These are phyloP conservation scores for Prunella strophiata DNA, from an alignment of 2,797 vertebrate species.

Conservation along the genomic window DNA sequence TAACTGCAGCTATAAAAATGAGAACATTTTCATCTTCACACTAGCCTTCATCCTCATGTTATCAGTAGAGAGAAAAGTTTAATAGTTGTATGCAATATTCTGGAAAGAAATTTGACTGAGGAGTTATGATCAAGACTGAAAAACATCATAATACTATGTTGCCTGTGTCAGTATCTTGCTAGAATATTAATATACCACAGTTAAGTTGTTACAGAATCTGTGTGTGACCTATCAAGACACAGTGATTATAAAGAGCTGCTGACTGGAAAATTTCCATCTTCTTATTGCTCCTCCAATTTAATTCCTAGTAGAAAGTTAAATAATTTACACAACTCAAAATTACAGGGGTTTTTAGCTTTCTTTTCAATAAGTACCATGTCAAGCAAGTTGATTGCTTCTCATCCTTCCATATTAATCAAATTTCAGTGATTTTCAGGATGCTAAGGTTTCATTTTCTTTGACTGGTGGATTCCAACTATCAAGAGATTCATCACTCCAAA, in stretches of 20 bases:
- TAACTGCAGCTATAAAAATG: background rate
- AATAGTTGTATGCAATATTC: background rate
- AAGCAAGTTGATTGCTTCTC: background rate
- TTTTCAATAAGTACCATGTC: background rate
- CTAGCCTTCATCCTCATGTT: background rate
- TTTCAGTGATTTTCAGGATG: background rate
- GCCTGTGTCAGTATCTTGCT: background rate
- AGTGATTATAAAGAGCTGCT: conserved; percentile 12
- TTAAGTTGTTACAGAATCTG: conserved; percentile 31
- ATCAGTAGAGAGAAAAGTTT: background rate
- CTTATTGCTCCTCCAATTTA: background rate
- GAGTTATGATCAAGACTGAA: background rate
- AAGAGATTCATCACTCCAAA: background rate
- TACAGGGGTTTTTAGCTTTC: background rate
- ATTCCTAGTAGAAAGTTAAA: conserved; percentile 42
- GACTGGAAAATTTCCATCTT: conserved; percentile 32
- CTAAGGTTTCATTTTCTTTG: conserved; percentile 17
- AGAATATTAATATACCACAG: conserved; percentile 31
- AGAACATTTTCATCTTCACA: background rate
- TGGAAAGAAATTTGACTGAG: background rate
- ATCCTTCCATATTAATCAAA: background rate
- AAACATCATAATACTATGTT: background rate
- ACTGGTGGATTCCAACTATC: background rate
- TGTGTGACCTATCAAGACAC: conserved; percentile 3
- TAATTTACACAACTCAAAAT: conserved; percentile 14